These are phyloP conservation scores for Poeciliopsis infans DNA, from an alignment of 2,797 vertebrate genomes.

Conservation along the genomic window DNA sequence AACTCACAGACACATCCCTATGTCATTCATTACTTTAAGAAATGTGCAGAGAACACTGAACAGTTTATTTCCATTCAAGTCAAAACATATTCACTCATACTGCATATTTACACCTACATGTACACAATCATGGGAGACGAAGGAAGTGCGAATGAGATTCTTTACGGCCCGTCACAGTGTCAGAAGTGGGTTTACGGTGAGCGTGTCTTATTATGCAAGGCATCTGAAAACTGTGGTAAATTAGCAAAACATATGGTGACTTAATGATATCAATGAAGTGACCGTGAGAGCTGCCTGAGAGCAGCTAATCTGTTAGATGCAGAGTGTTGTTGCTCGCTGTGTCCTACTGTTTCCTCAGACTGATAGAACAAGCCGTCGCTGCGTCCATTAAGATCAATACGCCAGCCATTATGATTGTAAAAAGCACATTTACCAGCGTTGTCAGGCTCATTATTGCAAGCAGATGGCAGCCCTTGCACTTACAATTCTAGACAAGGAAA, in stretches of 20 bases:
- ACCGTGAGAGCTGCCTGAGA: slow-evolving; percentile 74
- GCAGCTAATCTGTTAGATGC: slow-evolving; percentile 78
- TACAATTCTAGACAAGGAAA: slow-evolving; percentile 84
- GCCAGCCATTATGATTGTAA: slow-evolving; percentile 88
- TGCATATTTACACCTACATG: slow-evolving; percentile 11
- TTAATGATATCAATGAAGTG: slow-evolving; percentile 83
- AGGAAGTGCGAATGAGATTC: slow-evolving; percentile 60
- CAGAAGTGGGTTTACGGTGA: slow-evolving; percentile 77
- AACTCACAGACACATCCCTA: neutral
- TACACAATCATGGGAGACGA: slow-evolving; percentile 32
- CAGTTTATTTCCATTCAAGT: slow-evolving; percentile 12
- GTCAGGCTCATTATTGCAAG: slow-evolving; percentile 95
- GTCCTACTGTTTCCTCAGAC: slow-evolving; percentile 81
- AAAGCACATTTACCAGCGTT: slow-evolving; percentile 91
- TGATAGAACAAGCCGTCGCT: slow-evolving; percentile 84
- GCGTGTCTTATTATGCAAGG: slow-evolving; percentile 75
- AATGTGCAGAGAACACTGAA: neutral
- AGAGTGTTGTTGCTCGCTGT: slow-evolving; percentile 73
- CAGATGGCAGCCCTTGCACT: slow-evolving; percentile 90
- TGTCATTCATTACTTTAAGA: neutral
- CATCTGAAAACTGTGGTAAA: slow-evolving; percentile 76
- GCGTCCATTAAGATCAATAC: slow-evolving; percentile 91
- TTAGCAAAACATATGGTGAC: slow-evolving; percentile 80
- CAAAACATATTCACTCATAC: neutral
- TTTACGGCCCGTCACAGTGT: slow-evolving; percentile 75